Base-by-base conservation (phyloP, 37 sponge, comb jelly and placozoan species). In the Axinella damicornis region DNA sequence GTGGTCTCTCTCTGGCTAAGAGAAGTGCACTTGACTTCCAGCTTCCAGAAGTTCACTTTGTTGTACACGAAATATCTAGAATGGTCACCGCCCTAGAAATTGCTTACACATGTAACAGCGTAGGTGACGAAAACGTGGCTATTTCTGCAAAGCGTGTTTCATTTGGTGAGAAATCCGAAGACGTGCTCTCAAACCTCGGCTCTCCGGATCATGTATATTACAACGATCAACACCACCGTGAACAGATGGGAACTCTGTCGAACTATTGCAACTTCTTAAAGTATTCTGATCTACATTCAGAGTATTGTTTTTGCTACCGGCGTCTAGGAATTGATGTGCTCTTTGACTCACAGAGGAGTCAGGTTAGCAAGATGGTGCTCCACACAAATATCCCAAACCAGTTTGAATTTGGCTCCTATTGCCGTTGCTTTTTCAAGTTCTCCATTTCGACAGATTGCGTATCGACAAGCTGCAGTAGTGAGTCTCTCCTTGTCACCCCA, bases 371-470 rank as follows among this genome's bases (percentile, higher is more conserved):
- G 34, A 35, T 76, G 2, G 57, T 76, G 25, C 34, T 76, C 9
- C 77, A 76, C 77, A 57, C 77, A 31, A 76, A 76, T 33, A 32
- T 76, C 30, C 77, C 77, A 58, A 33, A 57, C 77, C 58, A 57
- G 33, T 54, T 57, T 76, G 59, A 76, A 20, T 54, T 76, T 33
- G 35, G 57, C 28, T 20, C 32, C 20, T 76, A 76, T 25, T 57
- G 35, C 57, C 53, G 77, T 34, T 76, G 77, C 55, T 46, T 57
- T n/a, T 76, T 30, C 33, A 76, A 76, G 58, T 25, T 57, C 14
- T 54, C 57, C 30, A 25, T 76, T 22, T 46, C 46, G 9, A 4
- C 6, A 46, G 46, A 46, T 46, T 4, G 46, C 46, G 9, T 46
- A 9, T 46, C 46, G 6, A 30, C 59, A 1, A 9, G 5, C n/a